Evolutionary conservation across 2,888 invertebrate species (phyloP), one percentile per base, ranked within the genome.

Genomic region (Diogma glabrata): DNA sequence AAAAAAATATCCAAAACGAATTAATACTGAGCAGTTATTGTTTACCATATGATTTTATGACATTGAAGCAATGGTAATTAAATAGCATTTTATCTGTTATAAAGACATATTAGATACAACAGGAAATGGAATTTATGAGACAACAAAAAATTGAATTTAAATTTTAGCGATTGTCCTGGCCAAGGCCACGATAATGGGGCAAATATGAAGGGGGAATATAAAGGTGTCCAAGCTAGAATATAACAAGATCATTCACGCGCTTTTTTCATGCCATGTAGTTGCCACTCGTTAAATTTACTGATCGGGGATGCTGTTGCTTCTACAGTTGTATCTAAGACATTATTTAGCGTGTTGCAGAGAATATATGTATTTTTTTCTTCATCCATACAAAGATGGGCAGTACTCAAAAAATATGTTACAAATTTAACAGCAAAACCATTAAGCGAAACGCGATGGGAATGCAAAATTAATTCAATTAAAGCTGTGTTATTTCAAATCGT

Each of bases 371-470:
- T 46, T 9, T 46, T 46, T 46, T 10, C 24, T 46, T 22, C 46
- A 14, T 47, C 47, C 26, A 17, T 26, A 30, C 26, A 26, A 47
- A 12, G 28, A 47, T 47, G 47, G 12, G 19, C 17, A 33, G 33
- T 48, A 30, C 33, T 48, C 22, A 20, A 30, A 30, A 33, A 48
- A 24, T 33, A 33, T 48, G 48, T 30, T 16, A 24, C n/a, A n/a
- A 24, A 26, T 24, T 33, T 48, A 33, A 33, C 48, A 48, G 48
- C 24, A 9, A 48, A 48, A 33, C 33, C 48, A 33, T 48, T 48
- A 22, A 33, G 48, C 20, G 48, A 48, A 48, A 48, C 16, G 30
- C 30, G 48, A 48, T 48, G 22, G 48, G 30, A 48, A 14, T 12
- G 33, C 33, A 48, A n/a, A 33, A 30, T 48, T 33, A 20, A 48